Evolutionary conservation across 64 coral and sea anemone species (phyloP).

Genomic region (Dendrophyllia cribrosa): DNA sequence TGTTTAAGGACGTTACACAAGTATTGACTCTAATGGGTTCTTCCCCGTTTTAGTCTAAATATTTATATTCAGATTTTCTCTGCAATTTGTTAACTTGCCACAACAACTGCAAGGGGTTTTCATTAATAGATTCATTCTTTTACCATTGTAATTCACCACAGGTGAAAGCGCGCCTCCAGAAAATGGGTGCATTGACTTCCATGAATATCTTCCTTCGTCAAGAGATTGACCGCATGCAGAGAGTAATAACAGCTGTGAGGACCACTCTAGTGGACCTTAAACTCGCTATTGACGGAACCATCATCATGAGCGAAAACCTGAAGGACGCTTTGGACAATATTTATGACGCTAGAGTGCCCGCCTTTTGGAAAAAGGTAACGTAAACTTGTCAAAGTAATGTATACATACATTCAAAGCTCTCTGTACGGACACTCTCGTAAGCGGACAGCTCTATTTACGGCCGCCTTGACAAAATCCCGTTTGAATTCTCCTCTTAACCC

Average conservation of each 20-base stretch:
- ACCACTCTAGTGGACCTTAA: slow-evolving; percentile 89
- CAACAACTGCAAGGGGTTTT: too few relatives aligned
- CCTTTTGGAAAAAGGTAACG: slow-evolving; percentile 84
- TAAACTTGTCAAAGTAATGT: not conserved
- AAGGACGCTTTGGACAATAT: slow-evolving; percentile 98
- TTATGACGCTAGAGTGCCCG: slow-evolving; percentile 94
- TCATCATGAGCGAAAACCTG: slow-evolving; percentile 98
- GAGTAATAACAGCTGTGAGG: slow-evolving; percentile 87
- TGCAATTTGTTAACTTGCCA: too few relatives aligned
- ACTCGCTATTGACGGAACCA: slow-evolving; percentile 95
- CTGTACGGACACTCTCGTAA: too few relatives aligned
- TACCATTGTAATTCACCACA: not conserved
- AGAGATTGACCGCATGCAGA: slow-evolving; percentile 98
- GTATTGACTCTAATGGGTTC: too few relatives aligned
- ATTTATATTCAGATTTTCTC: too few relatives aligned
- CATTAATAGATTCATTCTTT: not conserved
- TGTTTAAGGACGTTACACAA: too few relatives aligned
- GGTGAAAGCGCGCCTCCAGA: slow-evolving; percentile 92
- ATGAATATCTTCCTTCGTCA: slow-evolving; percentile 99
- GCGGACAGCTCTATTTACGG: too few relatives aligned
- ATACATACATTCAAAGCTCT: too few relatives aligned
- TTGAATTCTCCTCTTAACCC: too few relatives aligned
- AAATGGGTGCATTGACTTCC: slow-evolving; percentile 94
- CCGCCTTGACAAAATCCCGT: too few relatives aligned
- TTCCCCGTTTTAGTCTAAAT: too few relatives aligned